Percentiles rank a stretch among this genome's conserved stretches.
phyloP scores from a whole-genome alignment of 2,113 vertebrate genomes.

The Podarcis cretensis region DNA sequence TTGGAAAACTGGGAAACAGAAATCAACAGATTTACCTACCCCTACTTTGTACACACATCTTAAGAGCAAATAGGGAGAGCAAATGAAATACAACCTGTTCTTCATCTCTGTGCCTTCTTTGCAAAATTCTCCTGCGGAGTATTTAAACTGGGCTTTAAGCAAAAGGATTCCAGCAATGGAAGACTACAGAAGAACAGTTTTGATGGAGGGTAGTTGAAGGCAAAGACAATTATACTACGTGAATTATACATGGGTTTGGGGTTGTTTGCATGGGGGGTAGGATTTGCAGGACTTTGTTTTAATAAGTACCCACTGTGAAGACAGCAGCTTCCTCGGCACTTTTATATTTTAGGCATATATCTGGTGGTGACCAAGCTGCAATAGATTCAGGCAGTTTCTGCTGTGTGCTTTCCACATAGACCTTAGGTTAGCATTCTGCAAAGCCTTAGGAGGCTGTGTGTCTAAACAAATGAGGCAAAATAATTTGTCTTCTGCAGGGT shows the following conservation, averaged over 20 bases:
- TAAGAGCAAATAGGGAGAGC: background rate
- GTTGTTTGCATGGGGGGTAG: background rate
- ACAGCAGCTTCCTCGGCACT: slow-evolving; percentile 9
- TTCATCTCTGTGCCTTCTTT: background rate
- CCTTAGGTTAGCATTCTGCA: background rate
- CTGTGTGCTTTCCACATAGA: background rate
- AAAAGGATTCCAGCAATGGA: background rate
- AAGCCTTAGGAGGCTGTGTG: background rate
- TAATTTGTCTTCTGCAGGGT: background rate
- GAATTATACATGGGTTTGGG: slow-evolving; percentile 11
- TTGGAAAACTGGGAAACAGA: too few species aligned
- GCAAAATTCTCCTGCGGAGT: background rate
- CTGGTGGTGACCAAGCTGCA: slow-evolving; percentile 18
- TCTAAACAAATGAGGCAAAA: slow-evolving; percentile 27
- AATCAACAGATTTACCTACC: too few species aligned
- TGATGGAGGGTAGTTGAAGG: background rate
- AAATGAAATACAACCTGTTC: background rate
- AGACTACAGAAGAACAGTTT: background rate
- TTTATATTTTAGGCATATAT: background rate
- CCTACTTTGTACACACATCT: background rate
- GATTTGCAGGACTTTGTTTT: background rate
- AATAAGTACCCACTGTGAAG: slow-evolving; percentile 25
- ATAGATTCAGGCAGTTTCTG: background rate
- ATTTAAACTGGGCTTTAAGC: background rate
- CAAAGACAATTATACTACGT: background rate